Percentiles rank a stretch among this genome's conserved stretches.
phyloP scores from a whole-genome alignment of 1,140 invertebrate species.

The Megathymus violae region DNA sequence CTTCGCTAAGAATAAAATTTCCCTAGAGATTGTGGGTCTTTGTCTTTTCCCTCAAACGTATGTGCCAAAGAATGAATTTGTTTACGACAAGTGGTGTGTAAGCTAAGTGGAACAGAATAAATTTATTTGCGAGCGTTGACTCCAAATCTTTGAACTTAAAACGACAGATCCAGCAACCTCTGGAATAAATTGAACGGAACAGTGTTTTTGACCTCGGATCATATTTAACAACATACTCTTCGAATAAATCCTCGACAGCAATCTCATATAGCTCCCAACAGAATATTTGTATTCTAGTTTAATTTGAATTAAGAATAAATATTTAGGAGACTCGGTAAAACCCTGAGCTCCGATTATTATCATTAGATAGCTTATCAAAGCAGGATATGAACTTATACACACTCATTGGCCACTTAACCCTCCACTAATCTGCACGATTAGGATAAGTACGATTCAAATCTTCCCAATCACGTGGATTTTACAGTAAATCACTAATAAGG shows the following conservation, averaged over 20 bases:
- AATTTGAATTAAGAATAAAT: too few species aligned
- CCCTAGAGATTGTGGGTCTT: slow-evolving; percentile 1
- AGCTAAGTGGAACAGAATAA: slow-evolving; percentile 4
- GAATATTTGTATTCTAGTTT: too few species aligned
- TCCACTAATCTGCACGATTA: too few species aligned
- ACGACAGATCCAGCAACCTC: background rate
- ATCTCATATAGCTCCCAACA: too few species aligned
- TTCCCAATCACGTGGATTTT: too few species aligned
- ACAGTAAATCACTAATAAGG: too few species aligned
- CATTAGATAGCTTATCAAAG: too few species aligned
- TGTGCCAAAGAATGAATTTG: slow-evolving; percentile 5
- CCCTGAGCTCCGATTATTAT: too few species aligned
- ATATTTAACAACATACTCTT: background rate
- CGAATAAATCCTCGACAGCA: slow-evolving; percentile 1
- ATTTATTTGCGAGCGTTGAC: slow-evolving; percentile 7
- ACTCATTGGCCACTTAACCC: too few species aligned
- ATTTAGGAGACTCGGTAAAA: too few species aligned
- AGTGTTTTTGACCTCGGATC: background rate
- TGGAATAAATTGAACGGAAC: slow-evolving; percentile 9
- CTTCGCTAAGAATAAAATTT: slow-evolving; percentile 3
- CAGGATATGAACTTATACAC: too few species aligned
- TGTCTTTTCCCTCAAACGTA: background rate
- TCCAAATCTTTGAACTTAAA: background rate
- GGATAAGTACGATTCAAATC: too few species aligned
- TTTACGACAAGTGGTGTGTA: background rate